Percentiles rank a stretch among this genome's conserved stretches.
These are phyloP conservation scores for Polia nebulosa DNA, from an alignment of 2,888 invertebrate genomes.

Conservation along the genomic window DNA sequence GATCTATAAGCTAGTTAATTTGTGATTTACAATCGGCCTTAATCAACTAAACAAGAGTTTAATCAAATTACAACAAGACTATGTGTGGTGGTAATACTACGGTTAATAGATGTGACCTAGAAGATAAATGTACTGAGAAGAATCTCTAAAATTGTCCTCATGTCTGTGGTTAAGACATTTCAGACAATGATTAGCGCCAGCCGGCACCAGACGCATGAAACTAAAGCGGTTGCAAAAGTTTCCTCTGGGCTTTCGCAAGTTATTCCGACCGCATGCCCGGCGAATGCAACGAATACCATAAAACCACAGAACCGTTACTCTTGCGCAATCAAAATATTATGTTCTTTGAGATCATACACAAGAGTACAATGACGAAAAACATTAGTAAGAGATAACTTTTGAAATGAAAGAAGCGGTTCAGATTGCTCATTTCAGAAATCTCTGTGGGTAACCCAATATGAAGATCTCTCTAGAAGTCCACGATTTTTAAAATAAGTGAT, in stretches of 20 bases:
- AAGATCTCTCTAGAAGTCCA: not conserved
- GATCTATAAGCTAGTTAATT: conserved; percentile 22
- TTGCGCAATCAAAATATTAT: conserved; percentile 67
- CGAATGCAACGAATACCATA: conserved; percentile 73
- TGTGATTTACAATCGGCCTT: conserved; percentile 35
- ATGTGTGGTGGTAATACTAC: not conserved
- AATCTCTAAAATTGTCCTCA: conserved; percentile 38
- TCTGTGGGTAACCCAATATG: not conserved
- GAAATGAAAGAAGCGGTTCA: conserved; percentile 8
- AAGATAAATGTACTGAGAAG: conserved; percentile 19
- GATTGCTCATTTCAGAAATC: not conserved
- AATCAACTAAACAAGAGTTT: conserved; percentile 16
- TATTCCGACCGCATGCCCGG: conserved; percentile 70
- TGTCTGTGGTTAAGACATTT: conserved; percentile 50
- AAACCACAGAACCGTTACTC: conserved; percentile 73
- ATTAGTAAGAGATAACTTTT: conserved; percentile 13
- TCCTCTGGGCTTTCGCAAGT: conserved; percentile 76
- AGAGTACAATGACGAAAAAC: conserved; percentile 34
- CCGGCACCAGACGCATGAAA: conserved; percentile 60
- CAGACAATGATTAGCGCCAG: conserved; percentile 64
- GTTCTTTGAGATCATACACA: conserved; percentile 48
- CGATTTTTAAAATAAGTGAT: not conserved
- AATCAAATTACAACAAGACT: conserved; percentile 26
- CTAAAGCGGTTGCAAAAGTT: conserved; percentile 77
- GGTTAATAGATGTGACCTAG: conserved; percentile 1